phyloP scores from a whole-genome alignment of 2,888 invertebrate species.

The Coremacera marginata region DNA sequence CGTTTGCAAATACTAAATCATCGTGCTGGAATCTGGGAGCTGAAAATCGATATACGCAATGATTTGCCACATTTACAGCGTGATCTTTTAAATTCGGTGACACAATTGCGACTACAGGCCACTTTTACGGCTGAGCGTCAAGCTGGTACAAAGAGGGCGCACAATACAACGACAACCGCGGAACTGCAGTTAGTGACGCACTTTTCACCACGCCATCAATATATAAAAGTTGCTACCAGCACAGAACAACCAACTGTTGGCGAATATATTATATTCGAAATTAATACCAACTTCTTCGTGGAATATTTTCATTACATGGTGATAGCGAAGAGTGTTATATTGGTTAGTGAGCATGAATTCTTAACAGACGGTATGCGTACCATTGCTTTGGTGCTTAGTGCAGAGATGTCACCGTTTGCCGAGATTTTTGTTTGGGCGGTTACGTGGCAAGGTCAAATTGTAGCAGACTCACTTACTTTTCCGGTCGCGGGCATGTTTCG shows the following conservation, averaged over 20 bases:
- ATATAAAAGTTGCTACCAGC: conserved; percentile 85
- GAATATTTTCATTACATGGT: conserved; percentile 88
- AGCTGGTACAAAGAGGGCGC: conserved; percentile 73
- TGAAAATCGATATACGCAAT: conserved; percentile 79
- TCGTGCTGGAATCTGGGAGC: conserved; percentile 81
- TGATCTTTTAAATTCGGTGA: conserved; percentile 63
- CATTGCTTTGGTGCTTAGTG: conserved; percentile 82
- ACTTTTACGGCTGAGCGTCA: conserved; percentile 70
- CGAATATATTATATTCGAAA: conserved; percentile 91
- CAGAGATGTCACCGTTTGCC: conserved; percentile 92
- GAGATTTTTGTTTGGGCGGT: conserved; percentile 89
- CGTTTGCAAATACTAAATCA: conserved; percentile 74
- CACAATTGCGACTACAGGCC: conserved; percentile 69
- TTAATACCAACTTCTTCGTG: conserved; percentile 89
- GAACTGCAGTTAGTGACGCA: conserved; percentile 80
- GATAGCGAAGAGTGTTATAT: conserved; percentile 88
- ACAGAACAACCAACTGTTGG: conserved; percentile 83
- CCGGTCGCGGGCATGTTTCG: conserved; percentile 92
- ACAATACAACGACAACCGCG: conserved; percentile 75
- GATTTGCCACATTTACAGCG: conserved; percentile 62
- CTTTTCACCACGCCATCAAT: conserved; percentile 82
- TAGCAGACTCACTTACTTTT: conserved; percentile 91
- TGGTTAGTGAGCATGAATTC: conserved; percentile 83
- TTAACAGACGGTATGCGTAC: conserved; percentile 82
- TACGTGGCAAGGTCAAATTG: conserved; percentile 81